Conservation (phyloP, 2,113 vertebrate genomes). For the Triplophysa tibetana region DNA sequence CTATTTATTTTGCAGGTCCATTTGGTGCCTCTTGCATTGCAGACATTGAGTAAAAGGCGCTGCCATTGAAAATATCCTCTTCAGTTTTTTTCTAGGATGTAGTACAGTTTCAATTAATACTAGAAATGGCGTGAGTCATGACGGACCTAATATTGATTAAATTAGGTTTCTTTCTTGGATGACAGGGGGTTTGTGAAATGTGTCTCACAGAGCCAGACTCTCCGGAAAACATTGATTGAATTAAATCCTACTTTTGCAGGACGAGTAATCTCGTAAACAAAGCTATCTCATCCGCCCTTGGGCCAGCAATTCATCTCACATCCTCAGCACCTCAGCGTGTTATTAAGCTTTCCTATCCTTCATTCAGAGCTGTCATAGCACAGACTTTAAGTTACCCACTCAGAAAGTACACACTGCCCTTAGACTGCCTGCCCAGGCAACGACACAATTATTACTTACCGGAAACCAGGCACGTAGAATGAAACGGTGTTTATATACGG, state of each 20-base stretch:
- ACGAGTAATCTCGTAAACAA: conserved; percentile 61
- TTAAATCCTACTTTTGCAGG: conserved; percentile 44
- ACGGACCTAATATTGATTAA: conserved; percentile 33
- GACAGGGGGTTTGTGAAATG: conserved; percentile 45
- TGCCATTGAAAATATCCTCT: conserved; percentile 32
- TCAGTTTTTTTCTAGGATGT: conserved; percentile 42
- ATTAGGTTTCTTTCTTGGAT: conserved; percentile 33
- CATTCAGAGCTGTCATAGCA: neutral
- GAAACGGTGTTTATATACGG: neutral
- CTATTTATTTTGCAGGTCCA: too few species aligned
- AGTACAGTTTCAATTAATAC: conserved; percentile 43
- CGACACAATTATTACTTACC: neutral
- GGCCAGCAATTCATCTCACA: conserved; percentile 52
- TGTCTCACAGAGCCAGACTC: conserved; percentile 41
- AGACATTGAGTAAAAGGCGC: neutral
- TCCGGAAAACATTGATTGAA: conserved; percentile 54
- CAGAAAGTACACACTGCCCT: conserved; percentile 47
- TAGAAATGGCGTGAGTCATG: conserved; percentile 43
- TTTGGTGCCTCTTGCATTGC: too few species aligned
- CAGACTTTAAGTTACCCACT: conserved; percentile 51
- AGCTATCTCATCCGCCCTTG: conserved; percentile 48
- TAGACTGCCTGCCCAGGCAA: neutral
- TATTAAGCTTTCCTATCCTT: conserved; percentile 11
- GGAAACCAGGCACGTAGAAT: neutral
- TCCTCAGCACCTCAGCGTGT: conserved; percentile 56